phyloP scores from a whole-genome alignment of 2,888 invertebrate species.

The Catocala sponsa region DNA sequence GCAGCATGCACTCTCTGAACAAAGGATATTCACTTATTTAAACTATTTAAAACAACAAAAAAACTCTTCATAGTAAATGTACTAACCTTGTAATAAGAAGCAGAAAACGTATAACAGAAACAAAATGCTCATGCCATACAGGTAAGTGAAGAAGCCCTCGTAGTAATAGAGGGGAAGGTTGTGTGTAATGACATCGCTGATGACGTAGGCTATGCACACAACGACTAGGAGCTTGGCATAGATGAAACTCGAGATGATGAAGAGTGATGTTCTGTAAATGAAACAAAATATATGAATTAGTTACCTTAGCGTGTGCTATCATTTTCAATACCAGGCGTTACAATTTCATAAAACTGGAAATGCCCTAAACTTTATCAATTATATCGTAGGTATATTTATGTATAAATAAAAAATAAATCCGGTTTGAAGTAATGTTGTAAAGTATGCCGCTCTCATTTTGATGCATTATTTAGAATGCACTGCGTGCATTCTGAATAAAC shows the following conservation, averaged over 20 bases:
- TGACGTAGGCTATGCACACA: conserved; percentile 97
- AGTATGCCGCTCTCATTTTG: too few relatives aligned
- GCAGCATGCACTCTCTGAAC: conserved; percentile 94
- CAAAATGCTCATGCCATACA: conserved; percentile 97
- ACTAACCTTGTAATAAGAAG: conserved; percentile 94
- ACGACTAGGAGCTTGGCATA: conserved; percentile 98
- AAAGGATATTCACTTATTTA: conserved; percentile 9
- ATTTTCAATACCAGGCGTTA: too few relatives aligned
- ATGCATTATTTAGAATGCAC: too few relatives aligned
- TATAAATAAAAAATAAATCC: too few relatives aligned
- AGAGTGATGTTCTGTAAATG: conserved; percentile 95
- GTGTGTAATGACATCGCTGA: conserved; percentile 97
- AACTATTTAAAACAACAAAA: too few relatives aligned
- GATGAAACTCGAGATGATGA: conserved; percentile 98
- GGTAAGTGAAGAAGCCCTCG: conserved; percentile 98
- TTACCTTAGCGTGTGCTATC: too few relatives aligned
- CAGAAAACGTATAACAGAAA: conserved; percentile 98
- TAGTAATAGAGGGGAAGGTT: conserved; percentile 97
- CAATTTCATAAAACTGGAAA: too few relatives aligned
- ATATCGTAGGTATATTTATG: too few relatives aligned
- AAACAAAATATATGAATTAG: conserved; percentile 43
- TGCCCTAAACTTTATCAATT: too few relatives aligned
- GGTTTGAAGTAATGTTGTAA: too few relatives aligned
- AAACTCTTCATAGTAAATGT: background rate
- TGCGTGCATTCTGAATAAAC: too few relatives aligned